Conservation (phyloP, 2,888 invertebrate genomes). For the Hymenopus coronatus region DNA sequence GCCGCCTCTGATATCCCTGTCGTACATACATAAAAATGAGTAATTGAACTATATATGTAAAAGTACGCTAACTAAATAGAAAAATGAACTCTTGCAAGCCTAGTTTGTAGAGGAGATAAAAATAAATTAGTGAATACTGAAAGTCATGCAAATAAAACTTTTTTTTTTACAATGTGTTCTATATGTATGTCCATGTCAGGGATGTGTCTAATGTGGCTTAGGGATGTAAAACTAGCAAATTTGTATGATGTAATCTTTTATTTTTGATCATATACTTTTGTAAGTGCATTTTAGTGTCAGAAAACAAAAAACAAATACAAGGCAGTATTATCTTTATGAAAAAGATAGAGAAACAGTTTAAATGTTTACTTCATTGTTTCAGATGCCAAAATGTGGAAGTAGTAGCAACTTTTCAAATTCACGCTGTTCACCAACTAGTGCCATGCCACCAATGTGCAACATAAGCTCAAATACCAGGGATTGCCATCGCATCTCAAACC, state of each 20-base stretch:
- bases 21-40: background rate
- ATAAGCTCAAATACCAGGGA: conserved; percentile 19
- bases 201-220: too few species aligned
- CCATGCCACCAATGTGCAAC: conserved; percentile 2
- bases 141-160: background rate
- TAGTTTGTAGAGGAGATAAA: too few species aligned
- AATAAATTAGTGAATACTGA: too few species aligned
- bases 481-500: conserved; percentile 31
- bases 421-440: conserved; percentile 8
- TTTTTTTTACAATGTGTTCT: background rate
- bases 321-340: background rate
- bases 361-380: background rate
- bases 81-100: too few species aligned
- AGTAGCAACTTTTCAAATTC: conserved; percentile 19
- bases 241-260: background rate
- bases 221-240: background rate
- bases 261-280: background rate
- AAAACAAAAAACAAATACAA: too few species aligned
- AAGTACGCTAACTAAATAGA: too few species aligned
- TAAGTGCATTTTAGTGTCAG: background rate
- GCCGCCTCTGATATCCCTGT: too few species aligned
- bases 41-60: background rate
- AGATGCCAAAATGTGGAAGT: conserved; percentile 23
- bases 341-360: too few species aligned
- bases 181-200: background rate